Evolutionary conservation across 2,797 vertebrate genomes (phyloP).

Genomic region (Lutjanus argentimaculatus): DNA sequence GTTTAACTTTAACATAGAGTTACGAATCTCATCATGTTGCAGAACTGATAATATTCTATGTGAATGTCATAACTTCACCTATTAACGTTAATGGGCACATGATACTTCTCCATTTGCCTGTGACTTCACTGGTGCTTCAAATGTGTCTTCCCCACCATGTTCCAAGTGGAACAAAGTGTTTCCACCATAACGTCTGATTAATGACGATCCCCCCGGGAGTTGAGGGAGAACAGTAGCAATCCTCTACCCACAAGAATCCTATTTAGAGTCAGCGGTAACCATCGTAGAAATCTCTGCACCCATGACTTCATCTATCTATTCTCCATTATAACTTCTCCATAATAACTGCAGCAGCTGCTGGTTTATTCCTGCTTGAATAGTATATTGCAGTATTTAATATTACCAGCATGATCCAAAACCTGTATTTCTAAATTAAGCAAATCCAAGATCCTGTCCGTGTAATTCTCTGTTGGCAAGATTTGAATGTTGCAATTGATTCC

Average conservation of each 20-base stretch:
- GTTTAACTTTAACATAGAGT: slow-evolving; percentile 8
- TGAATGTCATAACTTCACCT: background rate
- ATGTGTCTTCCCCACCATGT: slow-evolving; percentile 38
- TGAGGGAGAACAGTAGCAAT: slow-evolving; percentile 43
- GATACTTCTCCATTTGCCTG: slow-evolving; percentile 16
- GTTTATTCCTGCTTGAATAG: slow-evolving; percentile 15
- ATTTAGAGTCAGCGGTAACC: slow-evolving; percentile 49
- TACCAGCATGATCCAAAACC: slow-evolving; percentile 19
- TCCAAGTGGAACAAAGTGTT: slow-evolving; percentile 70
- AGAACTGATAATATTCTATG: background rate
- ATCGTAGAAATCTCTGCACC: slow-evolving; percentile 50
- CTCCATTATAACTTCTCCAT: slow-evolving; percentile 34
- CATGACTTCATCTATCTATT: slow-evolving; percentile 40
- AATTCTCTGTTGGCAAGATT: slow-evolving; percentile 33
- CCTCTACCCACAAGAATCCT: slow-evolving; percentile 49
- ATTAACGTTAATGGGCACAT: slow-evolving; percentile 3
- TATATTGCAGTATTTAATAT: slow-evolving; percentile 15
- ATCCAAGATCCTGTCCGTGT: slow-evolving; percentile 18
- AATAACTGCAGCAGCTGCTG: slow-evolving; percentile 9
- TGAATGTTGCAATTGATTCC: slow-evolving; percentile 47
- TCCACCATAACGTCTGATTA: slow-evolving; percentile 73
- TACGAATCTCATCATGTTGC: background rate
- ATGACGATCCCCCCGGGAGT: slow-evolving; percentile 55
- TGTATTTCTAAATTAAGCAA: slow-evolving; percentile 39
- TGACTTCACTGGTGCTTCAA: slow-evolving; percentile 38